Conservation (phyloP, 2,113 vertebrate species). For the Hypanus sabinus region DNA sequence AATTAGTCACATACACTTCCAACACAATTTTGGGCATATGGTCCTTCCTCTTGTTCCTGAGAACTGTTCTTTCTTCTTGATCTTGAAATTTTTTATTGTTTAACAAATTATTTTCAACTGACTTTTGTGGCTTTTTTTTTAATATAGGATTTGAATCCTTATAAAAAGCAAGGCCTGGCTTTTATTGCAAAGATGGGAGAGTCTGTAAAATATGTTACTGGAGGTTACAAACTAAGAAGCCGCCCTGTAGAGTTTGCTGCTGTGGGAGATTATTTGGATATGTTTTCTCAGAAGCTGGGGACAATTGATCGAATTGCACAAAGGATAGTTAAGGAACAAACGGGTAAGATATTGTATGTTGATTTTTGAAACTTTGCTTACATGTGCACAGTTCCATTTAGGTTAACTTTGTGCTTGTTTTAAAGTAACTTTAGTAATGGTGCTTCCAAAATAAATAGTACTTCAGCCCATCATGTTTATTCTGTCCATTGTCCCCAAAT, state of each 20-base stretch:
- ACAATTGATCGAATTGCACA: constrained; percentile 95
- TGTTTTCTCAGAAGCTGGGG: constrained; percentile 86
- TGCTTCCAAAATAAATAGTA: not conserved
- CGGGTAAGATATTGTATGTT: constrained; percentile 60
- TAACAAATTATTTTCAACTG: not conserved
- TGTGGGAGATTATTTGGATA: constrained; percentile 86
- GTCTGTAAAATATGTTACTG: constrained; percentile 86
- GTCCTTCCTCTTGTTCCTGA: not conserved
- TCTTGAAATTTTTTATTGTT: not conserved
- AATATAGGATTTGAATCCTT: constrained; percentile 76
- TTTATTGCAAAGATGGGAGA: constrained; percentile 85
- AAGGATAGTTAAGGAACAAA: constrained; percentile 89
- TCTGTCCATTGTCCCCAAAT: too few species aligned
- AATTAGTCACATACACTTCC: not conserved
- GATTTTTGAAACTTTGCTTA: not conserved
- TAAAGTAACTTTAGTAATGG: too few species aligned
- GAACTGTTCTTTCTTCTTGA: too few species aligned
- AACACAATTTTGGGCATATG: not conserved
- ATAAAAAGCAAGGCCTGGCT: constrained; percentile 87
- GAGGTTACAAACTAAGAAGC: constrained; percentile 83
- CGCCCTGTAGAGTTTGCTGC: constrained; percentile 81
- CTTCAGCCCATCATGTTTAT: too few species aligned
- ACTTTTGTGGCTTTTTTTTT: constrained; percentile 36
- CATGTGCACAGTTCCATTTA: not conserved
- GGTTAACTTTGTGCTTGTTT: not conserved